A percentile compares a stretch with the other conserved stretches of the same genome.
phyloP scores from a whole-genome alignment of 1,140 invertebrate genomes.

The Aphaenogaster ashmeadi region DNA sequence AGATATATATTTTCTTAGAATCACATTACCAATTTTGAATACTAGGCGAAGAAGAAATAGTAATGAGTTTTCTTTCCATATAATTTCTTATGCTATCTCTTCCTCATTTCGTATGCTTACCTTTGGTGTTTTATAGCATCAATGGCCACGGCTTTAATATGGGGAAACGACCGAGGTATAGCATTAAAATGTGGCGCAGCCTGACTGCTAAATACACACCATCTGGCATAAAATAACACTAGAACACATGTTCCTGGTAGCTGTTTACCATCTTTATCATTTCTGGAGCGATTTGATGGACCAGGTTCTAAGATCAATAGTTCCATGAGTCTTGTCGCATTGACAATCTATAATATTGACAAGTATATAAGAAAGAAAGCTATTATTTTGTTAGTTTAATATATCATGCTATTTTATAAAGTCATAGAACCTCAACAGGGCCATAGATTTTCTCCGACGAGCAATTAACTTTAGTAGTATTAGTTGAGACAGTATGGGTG shows the following conservation, averaged over 20 bases:
- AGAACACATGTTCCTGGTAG: constrained; percentile 91
- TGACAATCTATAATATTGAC: constrained; percentile 86
- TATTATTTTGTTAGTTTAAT: background rate
- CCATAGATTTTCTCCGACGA: constrained; percentile 80
- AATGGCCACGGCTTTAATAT: constrained; percentile 95
- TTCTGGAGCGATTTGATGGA: constrained; percentile 85
- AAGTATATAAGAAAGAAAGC: background rate
- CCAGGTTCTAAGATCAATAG: constrained; percentile 88
- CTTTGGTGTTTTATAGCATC: constrained; percentile 95
- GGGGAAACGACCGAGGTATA: constrained; percentile 93
- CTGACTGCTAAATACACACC: constrained; percentile 96
- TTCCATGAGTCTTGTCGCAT: constrained; percentile 87
- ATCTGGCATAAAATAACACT: constrained; percentile 96
- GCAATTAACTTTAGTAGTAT: constrained; percentile 82
- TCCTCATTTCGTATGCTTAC: constrained; percentile 83
- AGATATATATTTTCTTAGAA: constrained; percentile 61
- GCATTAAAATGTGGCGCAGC: constrained; percentile 97
- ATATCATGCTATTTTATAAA: background rate
- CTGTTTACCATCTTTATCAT: constrained; percentile 82
- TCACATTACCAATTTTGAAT: background rate
- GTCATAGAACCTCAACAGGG: constrained; percentile 81
- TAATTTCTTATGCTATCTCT: too few species aligned
- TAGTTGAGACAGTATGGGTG: constrained; percentile 54
- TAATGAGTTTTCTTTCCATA: constrained; percentile 6
- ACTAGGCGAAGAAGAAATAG: constrained; percentile 33